phyloP scores from a whole-genome alignment of 2,797 vertebrate genomes.

The Philypnodon macrostomus region DNA sequence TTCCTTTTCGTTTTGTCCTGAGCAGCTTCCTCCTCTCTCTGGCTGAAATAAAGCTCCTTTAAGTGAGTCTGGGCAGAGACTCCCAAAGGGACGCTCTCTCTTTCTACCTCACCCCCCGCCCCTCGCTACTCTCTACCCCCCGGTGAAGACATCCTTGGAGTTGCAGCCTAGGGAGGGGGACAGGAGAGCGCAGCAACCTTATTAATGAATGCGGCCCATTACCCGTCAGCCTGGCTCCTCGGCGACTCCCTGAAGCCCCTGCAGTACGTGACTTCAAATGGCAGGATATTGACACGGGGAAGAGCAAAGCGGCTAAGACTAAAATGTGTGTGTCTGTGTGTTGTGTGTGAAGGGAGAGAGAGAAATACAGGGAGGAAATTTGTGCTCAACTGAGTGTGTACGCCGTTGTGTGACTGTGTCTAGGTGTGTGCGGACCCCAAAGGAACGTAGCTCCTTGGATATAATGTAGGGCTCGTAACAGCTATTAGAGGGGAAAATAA shows the following conservation, averaged over 20 bases:
- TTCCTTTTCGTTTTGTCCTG: constrained; percentile 55
- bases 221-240: constrained; percentile 98
- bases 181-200: constrained; percentile 94
- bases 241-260: constrained; percentile 94
- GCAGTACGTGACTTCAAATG: constrained; percentile 99
- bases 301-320: constrained; percentile 80
- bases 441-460: constrained; percentile 99
- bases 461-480: constrained; percentile 99
- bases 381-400: constrained; percentile 69
- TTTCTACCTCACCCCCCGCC: constrained; percentile 49
- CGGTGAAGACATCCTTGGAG: constrained; percentile 89
- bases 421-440: constrained; percentile 83
- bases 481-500: constrained; percentile 99
- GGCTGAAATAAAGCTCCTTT: constrained; percentile 98
- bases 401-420: constrained; percentile 59
- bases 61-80: constrained; percentile 90
- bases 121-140: constrained; percentile 47
- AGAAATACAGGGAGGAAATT: constrained; percentile 64
- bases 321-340: constrained; percentile 45
- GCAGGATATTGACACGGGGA: constrained; percentile 99
- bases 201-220: constrained; percentile 99
- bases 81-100: constrained; percentile 65
- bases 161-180: constrained; percentile 94
- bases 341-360: constrained; percentile 46
- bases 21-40: constrained; percentile 82